Evolutionary conservation across 2,888 invertebrate genomes (phyloP), one percentile per base, ranked within the genome.

Genomic region (Odontomyia ornata): DNA sequence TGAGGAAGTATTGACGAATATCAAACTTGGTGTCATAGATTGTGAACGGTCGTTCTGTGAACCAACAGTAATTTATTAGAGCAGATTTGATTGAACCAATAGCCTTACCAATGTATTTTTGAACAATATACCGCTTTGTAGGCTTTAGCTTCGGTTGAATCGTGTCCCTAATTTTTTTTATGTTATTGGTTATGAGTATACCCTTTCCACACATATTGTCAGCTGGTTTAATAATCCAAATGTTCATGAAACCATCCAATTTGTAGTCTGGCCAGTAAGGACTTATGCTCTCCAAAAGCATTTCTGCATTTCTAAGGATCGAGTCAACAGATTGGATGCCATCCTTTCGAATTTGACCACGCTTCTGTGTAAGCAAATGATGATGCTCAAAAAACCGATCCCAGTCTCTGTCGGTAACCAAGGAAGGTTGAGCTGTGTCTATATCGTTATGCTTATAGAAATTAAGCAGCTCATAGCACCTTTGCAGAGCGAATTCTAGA

Each of bases 21-120:
- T 97, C 96, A 84, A 97, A 97, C 88, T 97, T 97, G 0, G 95
- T 95, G 79, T 93, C 91, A 84, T 94, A 90, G 56, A 97, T 91
- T 64, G 96, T 86, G 64, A 95, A 85, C 0, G 96, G 96, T 65
- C 92, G 91, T 87, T 95, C 95, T 94, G 87, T 25, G 88, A 56
- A 56, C n/a, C n/a, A n/a, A n/a, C n/a, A n/a, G n/a, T n/a, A n/a
- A n/a, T n/a, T n/a, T n/a, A n/a, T n/a, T n/a, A n/a, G n/a, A n/a
- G n/a, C n/a, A n/a, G n/a, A n/a, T n/a, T n/a, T n/a, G n/a, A n/a
- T n/a, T n/a, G n/a, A n/a, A n/a, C n/a, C n/a, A n/a, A n/a, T n/a
- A n/a, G n/a, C n/a, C n/a, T n/a, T n/a, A n/a, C n/a, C n/a, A n/a
- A n/a, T n/a, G 83, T 95, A 95, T 87, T 95, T 95, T 85, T 95